Conservation (phyloP, 2,113 vertebrate genomes). For the Regulus satrapa region DNA sequence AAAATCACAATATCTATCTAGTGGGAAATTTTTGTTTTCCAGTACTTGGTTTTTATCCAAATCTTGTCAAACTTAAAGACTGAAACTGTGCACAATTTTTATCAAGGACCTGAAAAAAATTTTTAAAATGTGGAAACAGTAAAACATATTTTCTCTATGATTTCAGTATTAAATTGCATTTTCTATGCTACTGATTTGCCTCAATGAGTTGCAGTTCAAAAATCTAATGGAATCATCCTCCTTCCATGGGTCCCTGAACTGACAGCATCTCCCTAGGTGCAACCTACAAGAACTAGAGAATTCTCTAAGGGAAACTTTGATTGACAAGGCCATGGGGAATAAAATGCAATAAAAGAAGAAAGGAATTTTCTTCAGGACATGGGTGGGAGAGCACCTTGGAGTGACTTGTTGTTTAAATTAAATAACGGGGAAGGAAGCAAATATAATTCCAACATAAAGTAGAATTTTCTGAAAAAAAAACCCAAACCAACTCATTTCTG, state of each 20-base stretch:
- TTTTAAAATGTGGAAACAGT: not conserved
- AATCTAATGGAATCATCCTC: not conserved
- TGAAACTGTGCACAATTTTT: not conserved
- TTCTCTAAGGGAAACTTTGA: not conserved
- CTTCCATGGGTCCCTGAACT: not conserved
- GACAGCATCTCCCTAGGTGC: not conserved
- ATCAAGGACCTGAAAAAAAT: rapidly evolving
- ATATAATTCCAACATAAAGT: not conserved
- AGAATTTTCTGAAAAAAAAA: not conserved
- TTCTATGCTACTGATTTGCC: not conserved
- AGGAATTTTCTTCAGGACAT: not conserved
- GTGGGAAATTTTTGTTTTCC: not conserved
- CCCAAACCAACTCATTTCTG: rapidly evolving
- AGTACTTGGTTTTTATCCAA: not conserved
- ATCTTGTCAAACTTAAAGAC: not conserved
- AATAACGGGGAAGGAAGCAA: not conserved
- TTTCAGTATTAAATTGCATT: not conserved
- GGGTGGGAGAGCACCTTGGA: not conserved
- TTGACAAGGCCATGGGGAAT: not conserved
- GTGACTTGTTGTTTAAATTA: constrained; percentile 1
- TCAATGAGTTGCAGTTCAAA: not conserved
- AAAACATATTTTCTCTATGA: not conserved
- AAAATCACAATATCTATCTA: not conserved
- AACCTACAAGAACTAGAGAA: not conserved
- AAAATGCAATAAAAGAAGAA: constrained; percentile 25